Evolutionary conservation across 2,113 vertebrate species (phyloP).

Genomic region (Electrona antarctica): DNA sequence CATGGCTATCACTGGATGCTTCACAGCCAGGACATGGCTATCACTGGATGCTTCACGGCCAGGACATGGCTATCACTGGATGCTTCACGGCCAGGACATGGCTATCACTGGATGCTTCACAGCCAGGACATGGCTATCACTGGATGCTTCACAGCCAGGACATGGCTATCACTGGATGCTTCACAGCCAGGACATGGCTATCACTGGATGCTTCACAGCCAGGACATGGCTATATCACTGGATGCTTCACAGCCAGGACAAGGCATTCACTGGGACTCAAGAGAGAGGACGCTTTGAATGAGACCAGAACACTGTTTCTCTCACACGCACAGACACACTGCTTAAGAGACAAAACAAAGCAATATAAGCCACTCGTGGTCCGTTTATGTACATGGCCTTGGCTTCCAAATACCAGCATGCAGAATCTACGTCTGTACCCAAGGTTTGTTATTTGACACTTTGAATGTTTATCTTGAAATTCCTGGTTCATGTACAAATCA

Average conservation of each 20-base stretch:
- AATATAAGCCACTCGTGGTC: too few species aligned
- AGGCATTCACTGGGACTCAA: constrained; percentile 40
- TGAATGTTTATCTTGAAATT: too few species aligned
- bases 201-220: constrained; percentile 47
- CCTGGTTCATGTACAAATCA: too few species aligned
- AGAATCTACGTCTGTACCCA: too few species aligned
- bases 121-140: constrained; percentile 54
- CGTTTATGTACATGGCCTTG: too few species aligned
- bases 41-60: constrained; percentile 40
- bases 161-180: constrained; percentile 34
- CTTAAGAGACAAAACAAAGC: too few species aligned
- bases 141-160: constrained; percentile 46
- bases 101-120: constrained; percentile 32
- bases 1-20: constrained; percentile 33
- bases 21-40: constrained; percentile 38
- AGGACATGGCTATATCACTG: too few species aligned
- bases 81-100: constrained; percentile 37
- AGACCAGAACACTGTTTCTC: constrained; percentile 33
- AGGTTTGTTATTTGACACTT: too few species aligned
- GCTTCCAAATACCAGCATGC: too few species aligned
- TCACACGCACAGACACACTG: constrained; percentile 4
- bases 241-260: constrained; percentile 38
- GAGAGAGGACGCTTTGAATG: constrained; percentile 30
- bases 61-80: constrained; percentile 54
- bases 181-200: constrained; percentile 54